A percentile compares a stretch with the other conserved stretches of the same genome.
Evolutionary conservation across 2,113 vertebrate genomes (phyloP).

Genomic region (Eira barbara): DNA sequence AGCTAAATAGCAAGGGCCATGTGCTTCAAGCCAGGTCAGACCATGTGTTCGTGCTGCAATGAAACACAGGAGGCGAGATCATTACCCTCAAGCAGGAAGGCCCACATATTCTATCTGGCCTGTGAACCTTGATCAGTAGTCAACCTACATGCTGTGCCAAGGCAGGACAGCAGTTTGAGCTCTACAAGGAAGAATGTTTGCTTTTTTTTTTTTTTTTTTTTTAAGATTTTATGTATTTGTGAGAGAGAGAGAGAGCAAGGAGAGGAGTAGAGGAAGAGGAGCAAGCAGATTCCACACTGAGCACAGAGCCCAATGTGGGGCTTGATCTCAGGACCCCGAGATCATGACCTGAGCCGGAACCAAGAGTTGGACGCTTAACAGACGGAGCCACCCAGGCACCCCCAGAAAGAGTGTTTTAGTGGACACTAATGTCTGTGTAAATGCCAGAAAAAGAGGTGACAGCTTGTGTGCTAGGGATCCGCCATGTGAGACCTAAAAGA

Average conservation of each 20-base stretch:
- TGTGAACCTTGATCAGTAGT: neutral
- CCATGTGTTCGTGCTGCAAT: fast-evolving
- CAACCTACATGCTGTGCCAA: neutral
- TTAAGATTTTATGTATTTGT: neutral
- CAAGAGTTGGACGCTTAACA: neutral
- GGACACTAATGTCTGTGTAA: neutral
- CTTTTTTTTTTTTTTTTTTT: neutral
- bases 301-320: neutral
- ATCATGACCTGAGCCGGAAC: neutral
- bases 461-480: neutral
- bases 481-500: neutral
- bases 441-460: neutral
- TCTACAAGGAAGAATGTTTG: neutral
- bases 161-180: neutral
- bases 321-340: neutral
- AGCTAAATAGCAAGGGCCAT: neutral
- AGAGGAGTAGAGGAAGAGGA: neutral
- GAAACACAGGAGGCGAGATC: neutral
- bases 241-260: neutral
- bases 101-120: neutral
- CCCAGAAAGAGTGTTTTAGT: neutral
- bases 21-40: neutral
- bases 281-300: neutral
- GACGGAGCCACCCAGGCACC: neutral
- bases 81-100: neutral